phyloP scores from a whole-genome alignment of 1,140 invertebrate genomes.

The Monomorium pharaonis region DNA sequence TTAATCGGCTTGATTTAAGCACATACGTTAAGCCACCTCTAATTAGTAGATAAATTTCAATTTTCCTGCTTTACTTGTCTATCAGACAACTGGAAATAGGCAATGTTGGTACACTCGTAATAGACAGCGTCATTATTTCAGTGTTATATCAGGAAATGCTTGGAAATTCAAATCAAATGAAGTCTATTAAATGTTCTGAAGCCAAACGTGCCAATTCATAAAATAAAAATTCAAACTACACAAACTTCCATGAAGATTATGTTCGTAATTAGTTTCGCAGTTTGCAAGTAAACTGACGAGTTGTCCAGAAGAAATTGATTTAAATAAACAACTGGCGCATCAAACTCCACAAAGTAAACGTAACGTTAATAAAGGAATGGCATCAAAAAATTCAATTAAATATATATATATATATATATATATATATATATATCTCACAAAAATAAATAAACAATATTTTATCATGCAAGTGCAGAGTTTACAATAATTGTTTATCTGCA shows the following conservation, averaged over 20 bases:
- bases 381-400: not conserved
- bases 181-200: constrained; percentile 9
- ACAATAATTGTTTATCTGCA: not conserved
- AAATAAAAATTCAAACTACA: not conserved
- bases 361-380: not conserved
- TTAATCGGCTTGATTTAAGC: constrained; percentile 55
- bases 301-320: constrained; percentile 11
- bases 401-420: not conserved
- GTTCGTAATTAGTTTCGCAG: constrained; percentile 9
- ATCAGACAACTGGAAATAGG: constrained; percentile 9
- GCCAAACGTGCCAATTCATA: not conserved
- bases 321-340: not conserved
- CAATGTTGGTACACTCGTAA: not conserved
- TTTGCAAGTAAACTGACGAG: not conserved
- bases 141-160: not conserved
- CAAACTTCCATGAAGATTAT: not conserved
- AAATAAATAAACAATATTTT: not conserved
- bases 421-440: not conserved
- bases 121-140: not conserved
- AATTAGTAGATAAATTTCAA: constrained; percentile 43
- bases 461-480: not conserved
- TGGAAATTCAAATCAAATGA: constrained; percentile 24
- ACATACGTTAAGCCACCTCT: constrained; percentile 10
- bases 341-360: not conserved
- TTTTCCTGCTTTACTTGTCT: not conserved